A percentile compares a stretch with the other conserved stretches of the same genome.
These are phyloP conservation scores for Euphonia xanthogaster DNA, from an alignment of 2,797 vertebrate genomes.

Conservation along the genomic window DNA sequence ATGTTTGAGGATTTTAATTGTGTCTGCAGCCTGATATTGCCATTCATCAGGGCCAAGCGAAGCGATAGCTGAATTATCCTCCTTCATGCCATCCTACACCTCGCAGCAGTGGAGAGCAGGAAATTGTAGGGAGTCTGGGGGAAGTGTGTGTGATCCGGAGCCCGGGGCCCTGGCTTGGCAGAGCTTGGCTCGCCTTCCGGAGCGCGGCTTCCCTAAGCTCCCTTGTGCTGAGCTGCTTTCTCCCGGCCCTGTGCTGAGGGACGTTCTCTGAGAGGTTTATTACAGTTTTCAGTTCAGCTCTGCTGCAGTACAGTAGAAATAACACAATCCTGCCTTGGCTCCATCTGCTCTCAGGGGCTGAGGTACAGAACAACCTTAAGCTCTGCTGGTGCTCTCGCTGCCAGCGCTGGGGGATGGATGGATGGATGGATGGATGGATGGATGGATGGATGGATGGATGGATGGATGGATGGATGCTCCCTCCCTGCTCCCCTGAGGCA, in stretches of 20 bases:
- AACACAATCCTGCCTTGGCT: slow-evolving; percentile 49
- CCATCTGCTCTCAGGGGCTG: slow-evolving; percentile 39
- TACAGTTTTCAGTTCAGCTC: slow-evolving; percentile 34
- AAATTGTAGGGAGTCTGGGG: accelerated
- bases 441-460: background rate
- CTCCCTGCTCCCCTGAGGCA: accelerated
- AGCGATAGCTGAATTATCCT: background rate
- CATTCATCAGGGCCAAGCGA: background rate
- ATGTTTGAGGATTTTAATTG: background rate
- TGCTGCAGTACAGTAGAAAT: slow-evolving; percentile 37
- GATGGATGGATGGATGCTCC: background rate
- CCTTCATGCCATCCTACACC: accelerated
- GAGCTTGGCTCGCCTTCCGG: background rate
- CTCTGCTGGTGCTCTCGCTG: slow-evolving; percentile 10
- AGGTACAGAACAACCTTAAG: slow-evolving; percentile 49
- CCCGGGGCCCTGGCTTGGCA: background rate
- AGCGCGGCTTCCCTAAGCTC: background rate
- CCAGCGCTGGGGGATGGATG: background rate
- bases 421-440: background rate
- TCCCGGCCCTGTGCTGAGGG: background rate
- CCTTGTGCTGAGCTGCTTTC: background rate
- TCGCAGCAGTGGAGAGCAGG: background rate
- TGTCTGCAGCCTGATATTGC: background rate
- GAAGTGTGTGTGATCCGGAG: background rate
- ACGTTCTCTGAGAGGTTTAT: background rate